Evolutionary conservation across 2,113 vertebrate species (phyloP).

Genomic region (Bubo bubo): DNA sequence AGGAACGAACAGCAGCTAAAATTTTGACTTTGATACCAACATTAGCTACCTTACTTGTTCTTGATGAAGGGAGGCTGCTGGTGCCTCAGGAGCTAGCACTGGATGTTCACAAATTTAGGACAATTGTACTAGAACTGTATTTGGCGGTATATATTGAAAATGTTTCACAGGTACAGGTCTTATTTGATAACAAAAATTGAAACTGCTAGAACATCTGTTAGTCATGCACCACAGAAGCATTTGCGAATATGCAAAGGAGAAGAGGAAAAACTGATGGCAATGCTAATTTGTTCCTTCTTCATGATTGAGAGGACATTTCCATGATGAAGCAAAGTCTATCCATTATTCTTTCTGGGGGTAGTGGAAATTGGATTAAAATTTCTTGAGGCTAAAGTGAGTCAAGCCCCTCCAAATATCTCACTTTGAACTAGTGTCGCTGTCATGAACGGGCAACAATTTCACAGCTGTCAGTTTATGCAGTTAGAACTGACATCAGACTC

Average conservation of each 20-base stretch:
- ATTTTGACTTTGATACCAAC: background rate
- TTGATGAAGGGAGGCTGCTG: background rate
- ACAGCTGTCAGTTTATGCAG: background rate
- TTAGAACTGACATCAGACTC: background rate
- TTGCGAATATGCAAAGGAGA: background rate
- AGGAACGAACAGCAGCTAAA: background rate
- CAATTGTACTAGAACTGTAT: background rate
- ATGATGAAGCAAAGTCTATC: background rate
- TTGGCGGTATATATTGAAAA: background rate
- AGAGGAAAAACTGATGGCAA: background rate
- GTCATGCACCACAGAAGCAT: background rate
- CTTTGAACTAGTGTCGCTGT: background rate
- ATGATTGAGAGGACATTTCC: background rate
- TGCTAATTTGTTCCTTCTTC: background rate
- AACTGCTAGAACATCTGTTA: background rate
- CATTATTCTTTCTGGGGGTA: background rate
- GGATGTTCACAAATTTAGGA: background rate
- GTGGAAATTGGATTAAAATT: background rate
- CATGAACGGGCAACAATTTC: background rate
- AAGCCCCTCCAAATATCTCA: background rate
- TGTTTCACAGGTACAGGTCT: background rate
- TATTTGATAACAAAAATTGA: background rate
- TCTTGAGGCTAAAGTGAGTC: background rate
- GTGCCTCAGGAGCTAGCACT: background rate
- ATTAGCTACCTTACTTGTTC: background rate